phyloP scores from a whole-genome alignment of 2,888 invertebrate genomes.

The Cyaniris semiargus region DNA sequence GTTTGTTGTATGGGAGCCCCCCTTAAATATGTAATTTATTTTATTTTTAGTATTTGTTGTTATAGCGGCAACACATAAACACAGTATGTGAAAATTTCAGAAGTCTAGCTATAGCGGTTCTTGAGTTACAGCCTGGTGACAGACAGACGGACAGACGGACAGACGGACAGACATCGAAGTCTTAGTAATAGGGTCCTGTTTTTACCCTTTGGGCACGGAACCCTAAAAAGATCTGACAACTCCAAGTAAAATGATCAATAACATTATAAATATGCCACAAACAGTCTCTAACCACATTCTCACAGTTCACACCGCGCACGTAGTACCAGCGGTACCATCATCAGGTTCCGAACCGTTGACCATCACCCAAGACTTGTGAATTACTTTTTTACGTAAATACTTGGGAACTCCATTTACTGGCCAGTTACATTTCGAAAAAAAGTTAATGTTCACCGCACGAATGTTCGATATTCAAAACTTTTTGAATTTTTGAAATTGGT shows the following conservation, averaged over 20 bases:
- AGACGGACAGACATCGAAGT: no score
- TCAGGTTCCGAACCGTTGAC: conserved; percentile 73
- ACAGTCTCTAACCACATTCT: conserved; percentile 61
- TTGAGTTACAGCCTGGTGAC: no score
- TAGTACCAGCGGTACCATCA: conserved; percentile 47
- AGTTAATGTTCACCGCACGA: conserved; percentile 10
- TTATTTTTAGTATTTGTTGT: no score
- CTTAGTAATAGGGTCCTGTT: no score
- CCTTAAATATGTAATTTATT: no score
- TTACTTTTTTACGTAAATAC: conserved; percentile 43
- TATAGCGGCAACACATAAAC: no score
- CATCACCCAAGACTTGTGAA: conserved; percentile 48
- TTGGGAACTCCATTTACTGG: conserved; percentile 46
- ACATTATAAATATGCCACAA: conserved; percentile 26
- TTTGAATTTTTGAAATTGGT: not conserved
- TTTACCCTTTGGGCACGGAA: no score
- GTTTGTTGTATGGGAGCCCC: no score
- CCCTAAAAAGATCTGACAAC: no score
- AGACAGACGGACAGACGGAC: no score
- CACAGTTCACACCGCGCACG: conserved; percentile 57
- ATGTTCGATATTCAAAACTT: conserved; percentile 4
- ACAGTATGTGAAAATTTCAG: no score
- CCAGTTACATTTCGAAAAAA: conserved; percentile 40
- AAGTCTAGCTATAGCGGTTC: no score
- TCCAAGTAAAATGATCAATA: not conserved